A percentile compares a stretch with the other conserved stretches of the same genome.
Conservation (phyloP, 2,888 invertebrate species). For the Slavum lentiscoides region DNA sequence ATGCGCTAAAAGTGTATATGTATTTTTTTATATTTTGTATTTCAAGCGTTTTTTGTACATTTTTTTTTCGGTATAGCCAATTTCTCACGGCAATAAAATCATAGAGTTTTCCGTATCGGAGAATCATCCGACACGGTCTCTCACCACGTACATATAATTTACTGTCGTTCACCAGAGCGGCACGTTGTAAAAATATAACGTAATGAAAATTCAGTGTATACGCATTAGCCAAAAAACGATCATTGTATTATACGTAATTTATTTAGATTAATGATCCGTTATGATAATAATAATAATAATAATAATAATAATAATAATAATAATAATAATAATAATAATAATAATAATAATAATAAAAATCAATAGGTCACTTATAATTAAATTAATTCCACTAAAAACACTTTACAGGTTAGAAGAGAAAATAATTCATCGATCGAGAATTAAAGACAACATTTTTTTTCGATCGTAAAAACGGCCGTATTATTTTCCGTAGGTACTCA, state of each 20-base stretch:
- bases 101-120: conserved; percentile 17
- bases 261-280: conserved; percentile 36
- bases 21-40: not conserved
- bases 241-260: conserved; percentile 22
- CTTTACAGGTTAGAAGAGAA: not conserved
- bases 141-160: not conserved
- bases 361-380: not conserved
- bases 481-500: too few relatives aligned
- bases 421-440: not conserved
- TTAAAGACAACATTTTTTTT: too few relatives aligned
- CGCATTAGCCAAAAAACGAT: not conserved
- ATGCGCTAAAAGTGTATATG: too few relatives aligned
- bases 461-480: too few relatives aligned
- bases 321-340: not conserved
- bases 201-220: not conserved
- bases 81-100: conserved; percentile 34
- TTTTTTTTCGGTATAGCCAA: not conserved
- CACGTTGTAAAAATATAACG: not conserved
- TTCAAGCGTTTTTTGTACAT: not conserved
- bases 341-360: not conserved
- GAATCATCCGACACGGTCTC: conserved; percentile 22
- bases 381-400: not conserved
- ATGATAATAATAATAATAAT: conserved; percentile 1
- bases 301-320: not conserved
- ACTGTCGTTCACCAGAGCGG: conserved; percentile 19